Conservation (phyloP, 2,113 vertebrate species). For the Centrocercus urophasianus region DNA sequence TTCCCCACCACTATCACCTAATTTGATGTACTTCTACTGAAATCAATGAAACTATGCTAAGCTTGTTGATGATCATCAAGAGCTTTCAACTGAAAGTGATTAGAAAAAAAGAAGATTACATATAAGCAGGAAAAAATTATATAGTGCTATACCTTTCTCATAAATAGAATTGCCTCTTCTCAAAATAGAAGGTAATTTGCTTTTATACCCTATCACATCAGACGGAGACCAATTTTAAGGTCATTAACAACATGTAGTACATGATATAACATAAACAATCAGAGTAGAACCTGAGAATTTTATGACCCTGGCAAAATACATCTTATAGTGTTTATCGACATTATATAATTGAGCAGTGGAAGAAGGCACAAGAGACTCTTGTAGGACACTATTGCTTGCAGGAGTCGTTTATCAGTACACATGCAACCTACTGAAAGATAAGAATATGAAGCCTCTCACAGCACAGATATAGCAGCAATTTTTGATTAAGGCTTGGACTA, state of each 20-base stretch:
- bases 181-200: neutral
- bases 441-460: neutral
- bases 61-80: neutral
- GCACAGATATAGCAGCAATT: conserved; percentile 33
- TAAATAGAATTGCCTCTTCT: neutral
- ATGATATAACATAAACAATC: conserved; percentile 42
- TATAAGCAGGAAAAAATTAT: neutral
- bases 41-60: neutral
- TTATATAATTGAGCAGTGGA: conserved; percentile 3
- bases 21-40: neutral
- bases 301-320: conserved; percentile 50
- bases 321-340: conserved; percentile 48
- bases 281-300: conserved; percentile 6
- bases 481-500: conserved; percentile 71
- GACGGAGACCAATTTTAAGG: conserved; percentile 2
- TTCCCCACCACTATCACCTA: neutral
- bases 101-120: neutral
- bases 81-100: neutral
- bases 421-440: conserved; percentile 2
- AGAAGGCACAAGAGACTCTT: conserved; percentile 38
- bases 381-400: neutral
- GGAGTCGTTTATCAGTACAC: neutral
- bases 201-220: neutral
- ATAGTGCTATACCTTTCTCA: neutral
- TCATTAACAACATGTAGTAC: neutral